Base-by-base conservation (phyloP, 1,140 invertebrate genomes). In the Nylanderia fulva region DNA sequence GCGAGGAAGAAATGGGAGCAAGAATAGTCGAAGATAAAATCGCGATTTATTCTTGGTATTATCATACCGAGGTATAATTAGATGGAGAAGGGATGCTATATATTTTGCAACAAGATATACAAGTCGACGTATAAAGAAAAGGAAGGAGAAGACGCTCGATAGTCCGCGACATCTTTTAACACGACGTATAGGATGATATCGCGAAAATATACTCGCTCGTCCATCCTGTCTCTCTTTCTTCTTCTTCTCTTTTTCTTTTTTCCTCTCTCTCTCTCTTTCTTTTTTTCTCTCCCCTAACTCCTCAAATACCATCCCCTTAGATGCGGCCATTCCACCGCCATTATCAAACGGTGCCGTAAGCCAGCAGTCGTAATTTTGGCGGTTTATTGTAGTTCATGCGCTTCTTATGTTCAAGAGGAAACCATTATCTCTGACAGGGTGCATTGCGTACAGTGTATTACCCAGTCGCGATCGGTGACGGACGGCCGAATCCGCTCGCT, bases 401-500 rank as follows among this genome's bases (percentile, higher is more conserved):
- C 92, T 92, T 92, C 92, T 92, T 90, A 92, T 90, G 88, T 90
- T 92, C 90, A 90, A 91, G 90, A 91, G 87, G 85, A 91, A 92
- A 91, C 89, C 89, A 93, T 92, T 92, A 91, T 89, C 91, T 85
- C 76, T 91, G 91, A 93, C 89, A 93, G 91, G 91, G 90, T 82
- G 77, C 91, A 93, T 93, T 92, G 92, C 91, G 85, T 76, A 87
- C 88, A 90, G 90, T 92, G 90, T 92, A 91, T 93, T 92, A 90
- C 86, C 36, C 90, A 93, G 91, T 88, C 91, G 91, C 91, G 91
- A 84, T 88, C 89, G 88, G 84, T 93, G 91, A 93, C 90, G 89
- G 87, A 91, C 90, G 91, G 91, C 91, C 90, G 90, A 89, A 87
- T 89, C 86, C 85, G 84, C 86, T 91, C 74, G 79, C 86, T 90